Evolutionary conservation across 2,797 vertebrate species (phyloP), one percentile per base, ranked within the genome.

Genomic region (Rhinogobio ventralis): DNA sequence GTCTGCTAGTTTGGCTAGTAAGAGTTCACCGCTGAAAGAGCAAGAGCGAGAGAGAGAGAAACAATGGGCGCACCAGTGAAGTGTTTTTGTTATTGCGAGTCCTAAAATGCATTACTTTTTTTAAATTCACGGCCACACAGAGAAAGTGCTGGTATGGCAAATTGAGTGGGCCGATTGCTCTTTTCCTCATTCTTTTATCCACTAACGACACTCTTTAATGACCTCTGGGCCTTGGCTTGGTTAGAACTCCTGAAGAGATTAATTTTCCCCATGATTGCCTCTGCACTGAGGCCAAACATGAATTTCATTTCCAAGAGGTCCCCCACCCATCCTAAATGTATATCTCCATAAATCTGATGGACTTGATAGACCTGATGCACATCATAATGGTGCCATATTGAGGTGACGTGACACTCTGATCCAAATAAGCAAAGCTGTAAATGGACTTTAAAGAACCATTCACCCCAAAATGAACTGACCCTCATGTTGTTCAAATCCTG

Each of bases 291-390:
- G 90, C 91, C 90, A 91, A 91, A 84, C 88, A 86, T 92, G 92
- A 90, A 79, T 89, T 87, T 67, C 77, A 87, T 91, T 90, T 91
- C 89, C 90, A 86, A 89, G 53, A 90, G 85, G 87, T 87, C 85
- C 91, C 89, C 87, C 89, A 92, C 88, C 92, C 93, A 91, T 86
- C 88, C 78, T 83, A 86, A 76, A 84, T 88, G 57, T 85, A 79
- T 71, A 87, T 83, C 51, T 74, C 39, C 55, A 82, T 85, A 79
- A 78, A 87, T 78, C 72, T 71, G 46, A 81, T 20, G 19, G 51
- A 81, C 9, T 4, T 7, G 20, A 71, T 25, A 55, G 25, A 71
- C 17, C 9, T 74, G 8, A 60, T 71, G 62, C 57, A 67, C 4
- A 7, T 7, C 17, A 2, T 45, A 53, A 66, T 57, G 23, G 39